These are phyloP conservation scores for Nomada fabriciana DNA, from an alignment of 2,888 invertebrate species.

Conservation along the genomic window DNA sequence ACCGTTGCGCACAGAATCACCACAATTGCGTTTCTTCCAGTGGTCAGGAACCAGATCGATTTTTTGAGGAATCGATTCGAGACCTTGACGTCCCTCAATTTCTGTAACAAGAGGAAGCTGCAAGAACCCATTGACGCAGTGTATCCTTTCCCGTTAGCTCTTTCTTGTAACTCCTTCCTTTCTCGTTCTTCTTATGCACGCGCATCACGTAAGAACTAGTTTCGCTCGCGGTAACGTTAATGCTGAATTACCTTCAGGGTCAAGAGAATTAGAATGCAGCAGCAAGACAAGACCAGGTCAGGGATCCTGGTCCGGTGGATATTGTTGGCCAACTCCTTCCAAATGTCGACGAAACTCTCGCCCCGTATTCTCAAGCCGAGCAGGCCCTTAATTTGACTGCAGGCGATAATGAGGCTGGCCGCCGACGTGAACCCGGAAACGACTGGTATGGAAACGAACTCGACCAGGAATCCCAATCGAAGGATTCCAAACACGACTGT, in stretches of 20 bases:
- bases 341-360: constrained; percentile 87
- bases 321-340: constrained; percentile 86
- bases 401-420: constrained; percentile 90
- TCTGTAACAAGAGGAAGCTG: constrained; percentile 82
- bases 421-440: constrained; percentile 92
- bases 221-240: constrained; percentile 17
- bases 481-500: constrained; percentile 88
- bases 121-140: background rate
- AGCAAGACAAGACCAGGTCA: constrained; percentile 88
- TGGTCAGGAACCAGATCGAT: constrained; percentile 88
- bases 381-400: constrained; percentile 90
- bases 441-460: constrained; percentile 91
- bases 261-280: constrained; percentile 87
- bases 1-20: constrained; percentile 87
- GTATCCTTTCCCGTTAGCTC: background rate
- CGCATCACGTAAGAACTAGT: constrained; percentile 22
- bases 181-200: background rate
- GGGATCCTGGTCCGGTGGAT: constrained; percentile 86
- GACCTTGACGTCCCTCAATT: constrained; percentile 86
- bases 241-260: constrained; percentile 86
- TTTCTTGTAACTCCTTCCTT: background rate
- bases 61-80: constrained; percentile 83
- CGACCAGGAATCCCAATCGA: constrained; percentile 90
- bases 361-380: constrained; percentile 87
- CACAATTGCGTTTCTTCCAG: constrained; percentile 89